phyloP scores from a whole-genome alignment of 2,113 vertebrate species.

The Gambusia holbrooki region DNA sequence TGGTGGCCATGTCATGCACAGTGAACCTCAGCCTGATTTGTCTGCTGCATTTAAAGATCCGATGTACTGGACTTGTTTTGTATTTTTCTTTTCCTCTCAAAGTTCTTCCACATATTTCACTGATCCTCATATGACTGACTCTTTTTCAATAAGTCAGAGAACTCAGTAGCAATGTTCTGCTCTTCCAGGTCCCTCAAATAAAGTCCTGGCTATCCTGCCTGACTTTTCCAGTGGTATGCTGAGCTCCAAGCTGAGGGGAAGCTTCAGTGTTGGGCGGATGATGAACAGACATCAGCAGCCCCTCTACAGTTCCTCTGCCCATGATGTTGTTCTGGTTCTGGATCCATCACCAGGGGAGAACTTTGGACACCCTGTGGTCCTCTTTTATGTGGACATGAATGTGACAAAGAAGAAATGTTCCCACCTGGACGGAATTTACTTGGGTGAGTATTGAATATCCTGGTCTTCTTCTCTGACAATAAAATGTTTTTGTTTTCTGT shows the following conservation, averaged over 20 bases:
- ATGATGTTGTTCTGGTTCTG: conserved; percentile 81
- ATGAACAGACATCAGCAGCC: conserved; percentile 54
- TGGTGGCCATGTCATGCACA: too few relatives aligned
- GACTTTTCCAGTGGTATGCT: conserved; percentile 59
- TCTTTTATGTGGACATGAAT: conserved; percentile 83
- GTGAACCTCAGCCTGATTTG: too few relatives aligned
- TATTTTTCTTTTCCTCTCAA: too few relatives aligned
- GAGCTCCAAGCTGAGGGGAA: conserved; percentile 45
- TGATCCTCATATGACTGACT: too few relatives aligned
- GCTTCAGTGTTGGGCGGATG: conserved; percentile 30
- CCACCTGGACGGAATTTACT: conserved; percentile 79
- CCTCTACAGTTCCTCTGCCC: conserved; percentile 60
- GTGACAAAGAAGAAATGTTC: conserved; percentile 81
- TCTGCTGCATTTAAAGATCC: too few relatives aligned
- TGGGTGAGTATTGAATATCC: conserved; percentile 72
- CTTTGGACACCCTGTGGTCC: conserved; percentile 81
- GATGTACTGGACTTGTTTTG: too few relatives aligned
- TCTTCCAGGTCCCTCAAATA: conserved; percentile 64
- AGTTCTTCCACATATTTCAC: too few relatives aligned
- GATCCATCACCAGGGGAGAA: conserved; percentile 82
- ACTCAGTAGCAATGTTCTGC: background rate
- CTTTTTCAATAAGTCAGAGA: background rate
- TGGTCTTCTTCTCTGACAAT: background rate
- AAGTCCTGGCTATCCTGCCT: conserved; percentile 81
- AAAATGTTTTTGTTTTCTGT: background rate